Base-by-base conservation (phyloP, 2,797 vertebrate species). In the Euphonia xanthogaster region DNA sequence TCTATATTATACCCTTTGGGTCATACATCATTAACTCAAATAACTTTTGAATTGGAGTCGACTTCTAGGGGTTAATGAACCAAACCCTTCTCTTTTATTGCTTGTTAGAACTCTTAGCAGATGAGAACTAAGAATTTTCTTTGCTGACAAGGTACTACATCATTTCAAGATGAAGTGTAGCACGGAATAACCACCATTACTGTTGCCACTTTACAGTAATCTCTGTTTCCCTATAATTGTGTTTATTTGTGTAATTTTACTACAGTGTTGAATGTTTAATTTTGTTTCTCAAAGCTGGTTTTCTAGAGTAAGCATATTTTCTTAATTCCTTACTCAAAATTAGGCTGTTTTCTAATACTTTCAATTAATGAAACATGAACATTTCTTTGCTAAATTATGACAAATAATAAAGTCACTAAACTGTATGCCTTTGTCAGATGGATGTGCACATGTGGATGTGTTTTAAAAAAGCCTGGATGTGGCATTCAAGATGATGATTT, bases 51-150 rank as follows among this genome's bases (percentile, higher is more conserved):
- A 93, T 66, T 95, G 39, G 65, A 89, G 71, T 67, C 0, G 0
- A 27, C 53, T 92, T 90, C 83, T 25, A 63, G 67, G 23, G n/a
- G 25, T 62, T 91, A 94, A 91, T 85, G 80, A 94, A 93, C 40
- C 77, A 95, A 90, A 93, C 24, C 74, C 63, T 74, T 89, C 53
- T 70, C 33, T 82, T 81, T 87, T 71, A 89, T 79, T 93, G 88
- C 71, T 90, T 86, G 63, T 86, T 92, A 89, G 71, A 67, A 50
- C 45, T 50, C 68, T 77, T 47, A 85, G 48, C 71, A 88, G 77
- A 89, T 4, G 6, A 94, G 77, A 93, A 79, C 67, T 77, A 70
- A 90, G 77, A 71, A 77, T 96, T 91, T 92, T 89, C 86, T 88
- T 74, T 86, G 45, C 80, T 91, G 88, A 87, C 74, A 91, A 79